Conservation (phyloP, 2,113 vertebrate species). For the Probosciger aterrimus region DNA sequence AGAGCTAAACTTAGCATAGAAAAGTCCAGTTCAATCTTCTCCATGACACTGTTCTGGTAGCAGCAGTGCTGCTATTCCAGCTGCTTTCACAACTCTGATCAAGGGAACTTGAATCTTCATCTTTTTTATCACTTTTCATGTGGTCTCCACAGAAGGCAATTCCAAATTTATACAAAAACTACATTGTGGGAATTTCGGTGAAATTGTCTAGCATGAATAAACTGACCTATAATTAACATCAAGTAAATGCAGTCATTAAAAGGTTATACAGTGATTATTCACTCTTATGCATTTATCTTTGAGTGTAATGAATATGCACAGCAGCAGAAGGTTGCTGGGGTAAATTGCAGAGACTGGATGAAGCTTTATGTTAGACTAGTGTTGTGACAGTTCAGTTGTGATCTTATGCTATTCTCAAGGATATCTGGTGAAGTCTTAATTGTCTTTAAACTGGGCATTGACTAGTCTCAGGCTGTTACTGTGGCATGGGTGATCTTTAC, state of each 20-base stretch:
- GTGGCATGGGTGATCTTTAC: neutral
- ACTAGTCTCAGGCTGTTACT: neutral
- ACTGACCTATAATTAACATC: neutral
- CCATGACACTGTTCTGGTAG: neutral
- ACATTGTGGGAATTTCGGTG: neutral
- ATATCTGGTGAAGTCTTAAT: neutral
- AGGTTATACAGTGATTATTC: neutral
- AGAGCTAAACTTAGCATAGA: neutral
- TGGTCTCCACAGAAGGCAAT: neutral
- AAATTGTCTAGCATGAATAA: neutral
- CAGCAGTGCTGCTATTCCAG: neutral
- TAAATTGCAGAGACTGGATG: neutral
- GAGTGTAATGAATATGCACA: neutral
- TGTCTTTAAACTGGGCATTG: neutral
- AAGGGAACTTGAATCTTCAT: neutral
- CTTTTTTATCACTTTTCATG: neutral
- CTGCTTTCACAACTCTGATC: neutral
- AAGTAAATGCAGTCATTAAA: neutral
- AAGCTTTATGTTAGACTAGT: neutral
- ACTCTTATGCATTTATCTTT: neutral
- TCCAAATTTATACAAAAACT: neutral
- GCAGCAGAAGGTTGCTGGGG: neutral
- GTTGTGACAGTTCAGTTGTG: neutral
- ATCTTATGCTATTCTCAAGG: neutral
- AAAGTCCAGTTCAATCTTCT: neutral